Evolutionary conservation across 1,140 invertebrate genomes (phyloP), one percentile per base, ranked within the genome.

Genomic region (Ephestia elutella): DNA sequence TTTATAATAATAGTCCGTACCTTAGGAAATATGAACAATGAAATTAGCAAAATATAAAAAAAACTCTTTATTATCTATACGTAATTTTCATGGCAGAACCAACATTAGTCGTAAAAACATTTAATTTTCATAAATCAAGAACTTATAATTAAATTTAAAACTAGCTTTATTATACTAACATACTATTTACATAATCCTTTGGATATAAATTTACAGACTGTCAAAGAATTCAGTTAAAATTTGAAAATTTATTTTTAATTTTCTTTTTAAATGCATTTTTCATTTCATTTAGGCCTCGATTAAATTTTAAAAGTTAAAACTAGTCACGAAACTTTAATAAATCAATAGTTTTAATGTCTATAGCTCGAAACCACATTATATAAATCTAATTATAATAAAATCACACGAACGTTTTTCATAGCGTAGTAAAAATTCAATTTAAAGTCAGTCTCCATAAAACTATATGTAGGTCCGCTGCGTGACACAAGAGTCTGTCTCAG

Each of bases 171-270:
- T 20, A 49, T 9, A 18, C 17, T 20, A 17, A 51, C 18, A 51
- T 55, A 21, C 3, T 21, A 25, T 51, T 49, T 32, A 57, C 28
- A 56, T 19, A 62, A 21, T 9, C 28, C 55, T 57, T 57, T 57
- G 38, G 49, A 53, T 54, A 60, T 54, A 60, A 25, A 25, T 25
- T 25, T 25, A 25, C 7, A 25, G 21, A 25, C 21, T 3, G 2
- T 25, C 7, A 3, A 25, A 25, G 21, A 25, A 25, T 25, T 25
- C 7, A 25, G 21, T 2, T 25, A 25, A 2, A 25, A 7, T 25
- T 3, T 3, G 7, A 25, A 25, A 25, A 25, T 25, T 54, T 38
- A 60, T 54, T 60, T 60, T 64, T 59, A 25, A 3, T 25, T 25
- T 25, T 25, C 21, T 25, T 25, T 25, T 25, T 25, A 3, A 25